Conservation (phyloP, 2,113 vertebrate genomes). For the Brachypteracias leptosomus region DNA sequence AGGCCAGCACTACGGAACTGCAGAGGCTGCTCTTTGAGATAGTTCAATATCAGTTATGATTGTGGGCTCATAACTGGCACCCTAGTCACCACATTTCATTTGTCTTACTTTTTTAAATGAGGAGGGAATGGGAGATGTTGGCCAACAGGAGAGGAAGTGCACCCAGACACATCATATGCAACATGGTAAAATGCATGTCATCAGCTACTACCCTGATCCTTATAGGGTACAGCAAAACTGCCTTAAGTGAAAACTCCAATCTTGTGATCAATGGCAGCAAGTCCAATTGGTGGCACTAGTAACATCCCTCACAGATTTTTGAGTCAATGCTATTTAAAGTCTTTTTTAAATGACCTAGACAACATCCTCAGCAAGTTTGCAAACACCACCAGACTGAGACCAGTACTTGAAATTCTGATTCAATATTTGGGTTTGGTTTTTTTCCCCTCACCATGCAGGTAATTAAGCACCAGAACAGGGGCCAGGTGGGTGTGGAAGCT, state of each 20-base stretch:
- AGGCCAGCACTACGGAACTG: not conserved
- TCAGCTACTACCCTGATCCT: not conserved
- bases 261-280: not conserved
- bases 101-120: not conserved
- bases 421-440: not conserved
- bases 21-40: not conserved
- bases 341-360: not conserved
- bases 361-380: not conserved
- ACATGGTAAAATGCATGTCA: not conserved
- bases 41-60: accelerated
- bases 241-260: not conserved
- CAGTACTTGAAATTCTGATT: not conserved
- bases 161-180: accelerated
- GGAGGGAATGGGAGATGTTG: too few species aligned
- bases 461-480: not conserved
- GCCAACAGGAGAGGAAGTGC: not conserved
- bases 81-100: not conserved
- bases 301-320: not conserved
- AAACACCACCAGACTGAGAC: not conserved
- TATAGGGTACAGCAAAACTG: not conserved
- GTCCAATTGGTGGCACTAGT: not conserved
- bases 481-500: not conserved
- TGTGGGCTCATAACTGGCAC: not conserved
- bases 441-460: not conserved
- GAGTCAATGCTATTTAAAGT: not conserved